Conservation (phyloP, 2,888 invertebrate genomes). For the Rambutsinella grinnellia region DNA sequence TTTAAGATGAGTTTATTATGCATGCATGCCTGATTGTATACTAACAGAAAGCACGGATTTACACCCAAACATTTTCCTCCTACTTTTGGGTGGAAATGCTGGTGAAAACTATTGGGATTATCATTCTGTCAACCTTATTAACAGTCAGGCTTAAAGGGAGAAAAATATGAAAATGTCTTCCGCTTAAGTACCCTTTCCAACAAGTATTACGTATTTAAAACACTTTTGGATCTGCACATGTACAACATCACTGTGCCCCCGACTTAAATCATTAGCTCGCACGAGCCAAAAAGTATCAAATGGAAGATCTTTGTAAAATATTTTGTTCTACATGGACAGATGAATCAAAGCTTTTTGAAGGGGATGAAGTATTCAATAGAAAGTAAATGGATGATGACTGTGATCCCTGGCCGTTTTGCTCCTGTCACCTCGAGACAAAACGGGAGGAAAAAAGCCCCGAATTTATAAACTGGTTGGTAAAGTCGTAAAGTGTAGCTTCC, state of each 20-base stretch:
- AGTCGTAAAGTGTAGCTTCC: neutral
- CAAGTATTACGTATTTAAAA: conserved; percentile 1
- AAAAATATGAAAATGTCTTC: neutral
- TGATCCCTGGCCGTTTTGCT: conserved; percentile 49
- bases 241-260: conserved; percentile 2
- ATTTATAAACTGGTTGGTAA: conserved; percentile 30
- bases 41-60: conserved; percentile 35
- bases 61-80: conserved; percentile 29
- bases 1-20: neutral
- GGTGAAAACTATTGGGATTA: conserved; percentile 9
- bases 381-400: conserved; percentile 2
- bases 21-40: conserved; percentile 30
- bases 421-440: conserved; percentile 61
- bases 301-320: neutral
- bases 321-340: neutral
- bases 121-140: conserved; percentile 21
- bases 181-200: conserved; percentile 8
- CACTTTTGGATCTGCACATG: neutral
- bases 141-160: neutral
- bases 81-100: neutral
- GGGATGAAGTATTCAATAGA: too few relatives aligned
- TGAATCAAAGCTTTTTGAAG: neutral
- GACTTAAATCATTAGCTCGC: conserved; percentile 5
- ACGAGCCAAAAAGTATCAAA: conserved; percentile 30
- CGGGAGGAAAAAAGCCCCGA: conserved; percentile 42